Base-by-base conservation (phyloP, 1,140 invertebrate species). In the Brachionus plicatilis region DNA sequence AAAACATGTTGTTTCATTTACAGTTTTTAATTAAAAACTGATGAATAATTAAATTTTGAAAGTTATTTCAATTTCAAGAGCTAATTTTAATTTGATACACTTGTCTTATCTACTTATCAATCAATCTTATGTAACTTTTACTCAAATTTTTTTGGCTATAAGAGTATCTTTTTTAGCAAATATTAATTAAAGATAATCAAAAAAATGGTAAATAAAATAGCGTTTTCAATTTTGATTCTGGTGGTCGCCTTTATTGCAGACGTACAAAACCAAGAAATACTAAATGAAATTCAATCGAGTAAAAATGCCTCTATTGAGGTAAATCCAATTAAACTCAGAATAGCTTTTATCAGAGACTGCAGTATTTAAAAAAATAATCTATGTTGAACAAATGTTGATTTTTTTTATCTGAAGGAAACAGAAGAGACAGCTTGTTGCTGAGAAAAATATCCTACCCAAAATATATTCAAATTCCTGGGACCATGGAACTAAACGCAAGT, bases 321-420 rank as follows among this genome's bases (percentile, higher is more conserved):
- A 27, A 50, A 27, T 24, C 20, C 27, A 29, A 76, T 76, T 29
- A 50, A 47, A 9, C n/a, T 76, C 27, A 76, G 43, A 50, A 50
- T 76, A 11, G 20, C 29, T 27, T 76, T 4, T n/a, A 76, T 76
- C 11, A 76, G 47, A 76, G 72, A 76, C n/a, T 76, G 72, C 72
- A 76, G 72, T 76, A 76, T 29, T 47, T 24, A 7, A 9, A 3
- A 43, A 14, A 43, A 72, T 14, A 37, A n/a, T n/a, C n/a, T 4
- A 70, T 37, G 14, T 37, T 12, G 11, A n/a, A 14, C 9, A 12
- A 33, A n/a, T 70, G 7, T 12, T 70, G 0, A 37, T 17, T 41
- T 41, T 14, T 14, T 72, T 72, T 72, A 43, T 17, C 53, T 53
- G 11, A 14, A 76, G 72, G n/a, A 50, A 29, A 50, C 11, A 17